Base-by-base conservation (phyloP, 2,888 invertebrate species). In the Omphaloscelis lunosa region DNA sequence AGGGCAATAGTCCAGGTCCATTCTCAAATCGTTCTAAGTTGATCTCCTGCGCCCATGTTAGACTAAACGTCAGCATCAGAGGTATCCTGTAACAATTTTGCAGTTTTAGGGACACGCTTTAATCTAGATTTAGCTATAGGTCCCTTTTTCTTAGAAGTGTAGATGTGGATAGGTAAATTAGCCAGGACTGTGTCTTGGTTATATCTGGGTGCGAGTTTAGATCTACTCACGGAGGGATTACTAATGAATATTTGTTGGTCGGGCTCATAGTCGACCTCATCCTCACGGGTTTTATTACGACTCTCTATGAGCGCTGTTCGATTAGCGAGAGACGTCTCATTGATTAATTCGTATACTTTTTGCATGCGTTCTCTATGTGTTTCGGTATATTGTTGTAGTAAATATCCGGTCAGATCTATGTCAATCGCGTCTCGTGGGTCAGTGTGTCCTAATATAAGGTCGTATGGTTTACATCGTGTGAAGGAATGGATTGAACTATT, bases 401-500 rank as follows among this genome's bases (percentile, higher is more conserved):
- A 1, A 7, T 69, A 58, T 27, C 56, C 56, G 0, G 56, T 69
- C 39, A 69, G 11, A 27, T 69, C 69, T 56, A 69, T 69, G 20
- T 58, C 58, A 12, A 3, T 41, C 27, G 58, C 58, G 58, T 69
- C 69, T 58, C 69, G 56, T 17, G 58, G 39, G 56, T 58, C 69
- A 41, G 56, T 58, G 27, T 69, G 69, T 12, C 56, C 58, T 41
- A 27, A 3, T 69, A 45, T 41, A 23, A 69, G 58, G 12, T 69
- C 58, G 0, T n/a, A 69, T 5, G 69, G 58, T 58, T 39, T 56
- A 20, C 58, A 69, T 12, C 39, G n/a, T 4, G 58, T 69, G 7
- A 69, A 69, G 20, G 39, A 27, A 20, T 69, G 58, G 20, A 69
- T 69, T 1, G 69, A 70, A 29, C 70, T 69, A 7, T 69, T 56